These are phyloP conservation scores for Holothuria glaberrima DNA, from an alignment of 35 echinoderm and acorn worm genomes.

Conservation along the genomic window DNA sequence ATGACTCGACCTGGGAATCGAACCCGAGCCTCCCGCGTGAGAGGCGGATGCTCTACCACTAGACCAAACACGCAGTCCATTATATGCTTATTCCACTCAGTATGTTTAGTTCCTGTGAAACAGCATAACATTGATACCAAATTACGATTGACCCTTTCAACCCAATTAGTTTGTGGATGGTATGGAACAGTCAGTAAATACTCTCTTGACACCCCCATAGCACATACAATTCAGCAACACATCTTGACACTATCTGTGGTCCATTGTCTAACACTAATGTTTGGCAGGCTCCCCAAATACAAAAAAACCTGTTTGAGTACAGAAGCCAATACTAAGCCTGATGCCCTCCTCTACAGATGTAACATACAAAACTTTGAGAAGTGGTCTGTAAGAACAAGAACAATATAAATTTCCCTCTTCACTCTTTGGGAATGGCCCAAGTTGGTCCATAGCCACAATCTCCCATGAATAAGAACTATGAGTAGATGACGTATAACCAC, in stretches of 20 bases:
- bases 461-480: constrained; percentile 9
- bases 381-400: constrained; percentile 20
- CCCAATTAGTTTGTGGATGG: too few species aligned
- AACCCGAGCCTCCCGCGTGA: too few species aligned
- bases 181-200: too few species aligned
- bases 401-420: constrained; percentile 7
- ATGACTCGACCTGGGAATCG: too few species aligned
- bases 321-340: background rate
- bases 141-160: too few species aligned
- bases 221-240: too few species aligned
- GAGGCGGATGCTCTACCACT: too few species aligned
- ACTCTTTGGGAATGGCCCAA: constrained; percentile 43
- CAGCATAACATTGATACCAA: background rate
- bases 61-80: too few species aligned
- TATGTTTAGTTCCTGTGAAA: background rate
- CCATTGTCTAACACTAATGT: background rate
- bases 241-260: background rate
- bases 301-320: background rate
- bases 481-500: constrained; percentile 35
- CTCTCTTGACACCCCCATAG: background rate
- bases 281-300: background rate
- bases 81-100: background rate
- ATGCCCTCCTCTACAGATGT: constrained; percentile 14
- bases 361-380: constrained; percentile 10
- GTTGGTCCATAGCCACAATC: constrained; percentile 23